A percentile compares a stretch with the other conserved stretches of the same genome.
Evolutionary conservation across 2,797 vertebrate genomes (phyloP).

Genomic region (Emys orbicularis): DNA sequence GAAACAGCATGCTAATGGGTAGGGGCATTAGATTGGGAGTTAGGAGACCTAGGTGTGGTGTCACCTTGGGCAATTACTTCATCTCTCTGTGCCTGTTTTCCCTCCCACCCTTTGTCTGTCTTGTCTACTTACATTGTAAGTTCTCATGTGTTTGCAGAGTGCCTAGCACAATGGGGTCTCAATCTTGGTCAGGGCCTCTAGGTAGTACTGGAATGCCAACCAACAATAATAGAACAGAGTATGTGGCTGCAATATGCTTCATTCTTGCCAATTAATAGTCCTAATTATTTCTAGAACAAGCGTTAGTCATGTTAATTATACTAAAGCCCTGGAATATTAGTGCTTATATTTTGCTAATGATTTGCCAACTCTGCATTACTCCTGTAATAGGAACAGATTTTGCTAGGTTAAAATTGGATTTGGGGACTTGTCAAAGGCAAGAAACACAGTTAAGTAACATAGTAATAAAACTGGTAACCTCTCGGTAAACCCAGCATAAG

Average conservation of each 20-base stretch:
- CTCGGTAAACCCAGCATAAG: not conserved
- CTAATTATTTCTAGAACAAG: conserved; percentile 29
- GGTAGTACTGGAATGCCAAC: not conserved
- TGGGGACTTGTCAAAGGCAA: not conserved
- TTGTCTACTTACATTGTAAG: not conserved
- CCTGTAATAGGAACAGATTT: not conserved
- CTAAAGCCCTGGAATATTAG: not conserved
- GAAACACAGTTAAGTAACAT: not conserved
- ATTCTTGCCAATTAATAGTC: not conserved
- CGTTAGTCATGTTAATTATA: not conserved
- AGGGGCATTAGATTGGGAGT: not conserved
- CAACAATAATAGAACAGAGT: not conserved
- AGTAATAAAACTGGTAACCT: not conserved
- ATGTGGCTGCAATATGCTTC: fast-evolving
- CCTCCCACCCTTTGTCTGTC: too few relatives aligned
- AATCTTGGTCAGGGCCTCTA: not conserved
- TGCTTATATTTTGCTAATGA: not conserved
- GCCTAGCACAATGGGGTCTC: not conserved
- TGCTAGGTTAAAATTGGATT: not conserved
- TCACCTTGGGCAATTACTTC: not conserved
- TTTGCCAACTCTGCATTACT: conserved; percentile 7
- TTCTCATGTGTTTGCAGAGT: not conserved
- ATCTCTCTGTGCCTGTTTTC: not conserved
- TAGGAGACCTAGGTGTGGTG: not conserved
- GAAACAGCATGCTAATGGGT: not conserved